A percentile compares a stretch with the other conserved stretches of the same genome.
These are phyloP conservation scores for Lates japonicus DNA, from an alignment of 2,797 vertebrate genomes.

Conservation along the genomic window DNA sequence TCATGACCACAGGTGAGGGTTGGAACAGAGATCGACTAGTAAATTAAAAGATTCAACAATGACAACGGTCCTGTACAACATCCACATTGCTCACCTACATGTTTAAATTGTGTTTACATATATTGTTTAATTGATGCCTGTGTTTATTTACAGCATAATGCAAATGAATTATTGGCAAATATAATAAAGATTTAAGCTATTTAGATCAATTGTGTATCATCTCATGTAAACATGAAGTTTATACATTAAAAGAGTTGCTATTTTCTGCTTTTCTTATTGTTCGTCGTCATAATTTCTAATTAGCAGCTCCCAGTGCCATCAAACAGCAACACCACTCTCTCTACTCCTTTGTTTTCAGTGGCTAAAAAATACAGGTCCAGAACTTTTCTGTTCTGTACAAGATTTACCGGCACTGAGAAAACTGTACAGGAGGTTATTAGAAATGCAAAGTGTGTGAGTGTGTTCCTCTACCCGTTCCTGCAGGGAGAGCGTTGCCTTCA, in stretches of 20 bases:
- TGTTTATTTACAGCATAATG: not conserved
- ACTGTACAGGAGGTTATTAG: not conserved
- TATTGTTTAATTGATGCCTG: not conserved
- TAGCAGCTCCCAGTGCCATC: not conserved
- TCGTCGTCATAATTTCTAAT: not conserved
- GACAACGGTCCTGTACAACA: too few relatives aligned
- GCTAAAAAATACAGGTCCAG: not conserved
- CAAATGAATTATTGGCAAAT: not conserved
- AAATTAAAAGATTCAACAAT: too few relatives aligned
- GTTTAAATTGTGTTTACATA: not conserved
- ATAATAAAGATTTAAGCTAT: too few relatives aligned
- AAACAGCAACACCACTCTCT: too few relatives aligned
- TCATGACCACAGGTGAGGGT: too few relatives aligned
- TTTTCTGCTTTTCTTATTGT: not conserved
- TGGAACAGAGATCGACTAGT: too few relatives aligned
- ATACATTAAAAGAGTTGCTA: not conserved
- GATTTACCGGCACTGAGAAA: not conserved
- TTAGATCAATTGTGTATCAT: not conserved
- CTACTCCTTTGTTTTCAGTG: too few relatives aligned
- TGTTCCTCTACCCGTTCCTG: constrained; percentile 92
- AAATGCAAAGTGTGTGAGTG: constrained; percentile 3
- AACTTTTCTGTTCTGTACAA: not conserved
- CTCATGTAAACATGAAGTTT: not conserved
- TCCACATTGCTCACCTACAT: too few relatives aligned
- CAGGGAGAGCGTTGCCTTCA: constrained; percentile 97